Evolutionary conservation across 2,888 invertebrate species (phyloP).

Genomic region (Drosophila cognata): DNA sequence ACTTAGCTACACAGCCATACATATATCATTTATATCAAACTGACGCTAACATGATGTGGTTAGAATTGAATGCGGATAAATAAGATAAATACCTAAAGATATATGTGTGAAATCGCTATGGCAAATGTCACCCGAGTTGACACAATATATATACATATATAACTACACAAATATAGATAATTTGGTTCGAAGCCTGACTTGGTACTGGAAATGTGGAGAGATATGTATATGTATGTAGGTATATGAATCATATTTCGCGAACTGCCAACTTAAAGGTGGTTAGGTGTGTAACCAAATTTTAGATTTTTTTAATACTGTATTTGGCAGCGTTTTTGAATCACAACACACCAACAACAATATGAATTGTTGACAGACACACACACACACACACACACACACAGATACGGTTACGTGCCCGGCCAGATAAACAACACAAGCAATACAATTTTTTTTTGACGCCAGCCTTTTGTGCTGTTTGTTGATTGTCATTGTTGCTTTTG

Average conservation of each 20-base stretch:
- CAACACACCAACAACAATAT: slow-evolving; percentile 32
- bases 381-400: not conserved
- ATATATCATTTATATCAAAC: not conserved
- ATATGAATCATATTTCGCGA: not conserved
- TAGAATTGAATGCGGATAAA: not conserved
- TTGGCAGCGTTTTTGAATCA: slow-evolving; percentile 20
- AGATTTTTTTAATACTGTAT: slow-evolving; percentile 28
- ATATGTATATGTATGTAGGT: no score
- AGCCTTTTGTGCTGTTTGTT: slow-evolving; percentile 42
- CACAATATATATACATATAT: not conserved
- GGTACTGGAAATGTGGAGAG: not conserved
- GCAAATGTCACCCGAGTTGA: not conserved
- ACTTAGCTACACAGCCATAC: not conserved
- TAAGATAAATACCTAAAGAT: not conserved
- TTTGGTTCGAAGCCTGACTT: not conserved
- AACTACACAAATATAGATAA: not conserved
- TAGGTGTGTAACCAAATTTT: no score
- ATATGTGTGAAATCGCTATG: not conserved
- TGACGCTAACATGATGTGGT: not conserved
- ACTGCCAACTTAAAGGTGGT: not conserved
- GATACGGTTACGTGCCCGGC: slow-evolving; percentile 12
- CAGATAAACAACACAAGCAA: slow-evolving; percentile 37
- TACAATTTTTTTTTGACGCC: slow-evolving; percentile 45
- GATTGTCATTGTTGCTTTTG: slow-evolving; percentile 13
- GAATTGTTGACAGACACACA: slow-evolving; percentile 44